Percentiles rank a stretch among this genome's conserved stretches.
phyloP scores from a whole-genome alignment of 2,113 vertebrate species.

The Ursus arctos region DNA sequence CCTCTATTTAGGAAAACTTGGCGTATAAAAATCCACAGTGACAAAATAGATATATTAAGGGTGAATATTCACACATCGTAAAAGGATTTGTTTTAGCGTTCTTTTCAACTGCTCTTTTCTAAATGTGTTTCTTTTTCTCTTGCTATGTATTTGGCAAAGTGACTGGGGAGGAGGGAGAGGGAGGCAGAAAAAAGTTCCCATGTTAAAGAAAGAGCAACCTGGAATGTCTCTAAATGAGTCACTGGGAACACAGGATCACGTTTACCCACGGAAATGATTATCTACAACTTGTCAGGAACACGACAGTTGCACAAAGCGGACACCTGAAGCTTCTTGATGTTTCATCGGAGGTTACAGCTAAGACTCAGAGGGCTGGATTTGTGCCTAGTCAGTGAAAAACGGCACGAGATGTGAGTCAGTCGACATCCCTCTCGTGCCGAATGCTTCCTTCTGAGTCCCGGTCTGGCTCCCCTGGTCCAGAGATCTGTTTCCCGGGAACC shows the following conservation, averaged over 20 bases:
- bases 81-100: not conserved
- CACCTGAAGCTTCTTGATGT: conserved; percentile 13
- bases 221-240: not conserved
- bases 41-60: not conserved
- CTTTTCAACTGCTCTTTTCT: not conserved
- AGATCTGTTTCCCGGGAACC: conserved; percentile 63
- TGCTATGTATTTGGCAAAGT: not conserved
- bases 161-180: not conserved
- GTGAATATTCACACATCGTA: not conserved
- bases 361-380: conserved; percentile 40
- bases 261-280: not conserved
- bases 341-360: not conserved
- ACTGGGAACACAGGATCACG: not conserved
- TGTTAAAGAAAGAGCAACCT: not conserved
- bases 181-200: not conserved
- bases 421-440: not conserved
- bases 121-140: not conserved
- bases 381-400: conserved; percentile 42
- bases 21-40: not conserved
- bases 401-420: not conserved
- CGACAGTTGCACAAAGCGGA: not conserved
- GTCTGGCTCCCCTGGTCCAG: not conserved
- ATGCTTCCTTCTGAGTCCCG: not conserved
- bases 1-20: not conserved
- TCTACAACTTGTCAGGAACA: not conserved